Evolutionary conservation across 2,888 invertebrate species (phyloP).

Genomic region (Amiota mariae): DNA sequence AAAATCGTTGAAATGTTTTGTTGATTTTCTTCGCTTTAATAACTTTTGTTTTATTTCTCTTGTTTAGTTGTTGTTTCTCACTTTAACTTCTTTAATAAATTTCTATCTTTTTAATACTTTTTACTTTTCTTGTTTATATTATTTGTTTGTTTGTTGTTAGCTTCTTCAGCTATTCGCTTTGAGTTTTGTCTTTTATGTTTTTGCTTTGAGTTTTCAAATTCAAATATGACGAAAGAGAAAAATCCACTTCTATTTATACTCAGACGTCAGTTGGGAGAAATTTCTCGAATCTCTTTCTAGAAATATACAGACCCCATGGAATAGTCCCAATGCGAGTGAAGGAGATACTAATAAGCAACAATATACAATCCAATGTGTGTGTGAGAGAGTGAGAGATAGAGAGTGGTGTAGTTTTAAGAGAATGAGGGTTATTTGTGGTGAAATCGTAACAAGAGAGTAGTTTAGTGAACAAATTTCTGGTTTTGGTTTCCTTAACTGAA

Average conservation of each 20-base stretch:
- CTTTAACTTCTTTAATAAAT: no score
- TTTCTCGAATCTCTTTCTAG: constrained; percentile 48
- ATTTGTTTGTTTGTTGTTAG: neutral
- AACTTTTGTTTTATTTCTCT: no score
- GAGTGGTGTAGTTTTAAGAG: no score
- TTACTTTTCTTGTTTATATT: constrained; percentile 18
- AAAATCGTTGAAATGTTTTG: neutral
- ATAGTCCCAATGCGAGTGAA: neutral
- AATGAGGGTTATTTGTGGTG: no score
- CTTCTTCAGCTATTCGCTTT: constrained; percentile 16
- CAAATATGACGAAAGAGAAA: constrained; percentile 45
- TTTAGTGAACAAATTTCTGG: no score
- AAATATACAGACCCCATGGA: constrained; percentile 28
- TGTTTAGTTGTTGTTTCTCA: no score
- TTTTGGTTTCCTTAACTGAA: no score
- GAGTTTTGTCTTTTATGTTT: constrained; percentile 35
- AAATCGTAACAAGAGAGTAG: no score
- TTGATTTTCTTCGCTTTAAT: neutral
- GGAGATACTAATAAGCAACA: no score
- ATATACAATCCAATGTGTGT: no score
- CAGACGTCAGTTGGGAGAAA: constrained; percentile 44
- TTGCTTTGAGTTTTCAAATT: constrained; percentile 54
- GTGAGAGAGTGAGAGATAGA: no score
- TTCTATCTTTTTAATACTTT: no score
- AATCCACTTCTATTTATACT: constrained; percentile 52